Evolutionary conservation across 1,140 invertebrate genomes (phyloP).

Genomic region (Cardiocondyla obscurior): DNA sequence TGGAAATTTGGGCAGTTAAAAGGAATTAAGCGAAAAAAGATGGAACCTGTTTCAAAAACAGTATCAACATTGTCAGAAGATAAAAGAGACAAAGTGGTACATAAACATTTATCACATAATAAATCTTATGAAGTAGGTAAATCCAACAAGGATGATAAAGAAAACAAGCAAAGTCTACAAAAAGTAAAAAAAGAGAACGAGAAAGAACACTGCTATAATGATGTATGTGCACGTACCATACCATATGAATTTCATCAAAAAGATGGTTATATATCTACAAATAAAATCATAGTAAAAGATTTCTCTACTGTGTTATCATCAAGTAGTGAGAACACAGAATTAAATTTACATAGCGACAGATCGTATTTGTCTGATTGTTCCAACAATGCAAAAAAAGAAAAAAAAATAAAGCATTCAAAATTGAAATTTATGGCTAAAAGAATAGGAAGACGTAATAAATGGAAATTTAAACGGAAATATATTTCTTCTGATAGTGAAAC

Average conservation of each 20-base stretch:
- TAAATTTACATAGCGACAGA: not conserved
- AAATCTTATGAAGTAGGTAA: not conserved
- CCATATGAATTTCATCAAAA: not conserved
- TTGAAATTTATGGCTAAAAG: not conserved
- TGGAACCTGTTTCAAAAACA: not conserved
- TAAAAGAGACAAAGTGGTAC: not conserved
- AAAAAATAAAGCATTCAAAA: not conserved
- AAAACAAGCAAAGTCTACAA: not conserved
- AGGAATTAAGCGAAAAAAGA: not conserved
- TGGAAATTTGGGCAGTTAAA: not conserved
- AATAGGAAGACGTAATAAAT: not conserved
- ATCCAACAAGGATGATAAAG: not conserved
- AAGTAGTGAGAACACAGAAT: not conserved
- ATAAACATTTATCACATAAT: not conserved
- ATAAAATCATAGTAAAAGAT: not conserved
- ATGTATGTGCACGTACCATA: not conserved
- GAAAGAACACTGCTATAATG: not conserved
- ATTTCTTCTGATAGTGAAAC: not conserved
- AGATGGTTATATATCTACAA: no score
- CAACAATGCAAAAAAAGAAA: not conserved
- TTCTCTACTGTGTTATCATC: not conserved
- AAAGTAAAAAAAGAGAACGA: not conserved
- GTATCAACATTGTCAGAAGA: not conserved
- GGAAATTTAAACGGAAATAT: not conserved
- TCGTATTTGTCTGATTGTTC: not conserved